phyloP scores from a whole-genome alignment of 2,113 vertebrate genomes.

The Brevimyrus niger region DNA sequence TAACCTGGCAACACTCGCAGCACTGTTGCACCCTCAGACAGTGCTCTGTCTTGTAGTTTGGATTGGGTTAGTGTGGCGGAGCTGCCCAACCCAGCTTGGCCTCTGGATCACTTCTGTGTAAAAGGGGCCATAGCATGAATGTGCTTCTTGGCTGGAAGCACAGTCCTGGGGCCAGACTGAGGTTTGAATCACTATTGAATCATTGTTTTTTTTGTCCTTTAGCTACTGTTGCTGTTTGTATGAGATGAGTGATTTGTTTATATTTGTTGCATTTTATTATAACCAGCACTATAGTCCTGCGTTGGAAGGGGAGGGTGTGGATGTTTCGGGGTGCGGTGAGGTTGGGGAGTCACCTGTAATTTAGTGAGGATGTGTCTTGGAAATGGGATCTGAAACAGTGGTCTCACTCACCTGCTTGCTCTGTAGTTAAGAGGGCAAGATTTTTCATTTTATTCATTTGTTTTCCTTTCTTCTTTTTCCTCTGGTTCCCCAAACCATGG shows the following conservation, averaged over 20 bases:
- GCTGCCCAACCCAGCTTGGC: background rate
- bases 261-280: background rate
- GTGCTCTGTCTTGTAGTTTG: background rate
- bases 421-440: no score
- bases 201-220: background rate
- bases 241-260: background rate
- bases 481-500: background rate
- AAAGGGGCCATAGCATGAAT: background rate
- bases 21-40: background rate
- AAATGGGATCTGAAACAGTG: background rate
- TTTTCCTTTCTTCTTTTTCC: background rate
- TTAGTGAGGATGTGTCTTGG: background rate
- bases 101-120: background rate
- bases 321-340: background rate
- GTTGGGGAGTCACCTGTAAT: background rate
- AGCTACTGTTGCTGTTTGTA: background rate
- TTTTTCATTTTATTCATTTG: no score
- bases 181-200: background rate
- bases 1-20: background rate
- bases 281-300: background rate
- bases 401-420: background rate
- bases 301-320: background rate
- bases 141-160: background rate
- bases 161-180: background rate
- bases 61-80: background rate